phyloP scores from a whole-genome alignment of 2,113 vertebrate genomes.

The Podarcis muralis region DNA sequence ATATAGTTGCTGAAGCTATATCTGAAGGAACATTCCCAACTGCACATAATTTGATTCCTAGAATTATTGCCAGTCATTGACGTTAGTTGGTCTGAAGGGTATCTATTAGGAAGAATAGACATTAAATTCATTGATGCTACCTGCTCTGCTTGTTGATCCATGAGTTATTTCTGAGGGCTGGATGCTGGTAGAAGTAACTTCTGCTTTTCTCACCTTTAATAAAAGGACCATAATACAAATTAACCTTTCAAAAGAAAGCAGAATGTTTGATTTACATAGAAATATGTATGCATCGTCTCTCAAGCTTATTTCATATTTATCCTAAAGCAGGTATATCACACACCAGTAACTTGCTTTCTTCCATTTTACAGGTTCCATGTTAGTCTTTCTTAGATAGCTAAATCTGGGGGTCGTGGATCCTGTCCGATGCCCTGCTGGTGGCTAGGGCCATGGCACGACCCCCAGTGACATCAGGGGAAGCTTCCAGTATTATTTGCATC shows the following conservation, averaged over 20 bases:
- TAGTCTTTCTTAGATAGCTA: background rate
- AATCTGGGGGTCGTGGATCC: no score
- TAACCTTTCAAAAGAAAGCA: background rate
- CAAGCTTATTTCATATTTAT: background rate
- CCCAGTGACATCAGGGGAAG: no score
- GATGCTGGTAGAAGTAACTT: background rate
- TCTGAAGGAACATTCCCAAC: background rate
- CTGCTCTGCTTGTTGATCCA: constrained; percentile 55
- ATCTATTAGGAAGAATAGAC: background rate
- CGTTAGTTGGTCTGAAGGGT: background rate
- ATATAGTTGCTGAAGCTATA: background rate
- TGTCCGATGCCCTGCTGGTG: no score
- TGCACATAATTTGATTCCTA: no score
- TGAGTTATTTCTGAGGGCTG: constrained; percentile 50
- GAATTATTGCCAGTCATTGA: accelerated
- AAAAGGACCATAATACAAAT: constrained; percentile 30
- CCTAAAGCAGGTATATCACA: background rate
- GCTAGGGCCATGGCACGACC: no score
- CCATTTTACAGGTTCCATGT: no score
- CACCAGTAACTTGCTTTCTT: background rate
- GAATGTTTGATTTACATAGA: background rate
- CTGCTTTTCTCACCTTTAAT: constrained; percentile 47
- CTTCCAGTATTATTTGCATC: no score
- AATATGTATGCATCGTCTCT: background rate
- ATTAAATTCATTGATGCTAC: constrained; percentile 37